Evolutionary conservation across 1,140 invertebrate genomes (phyloP).

Genomic region (Cydia splendana): DNA sequence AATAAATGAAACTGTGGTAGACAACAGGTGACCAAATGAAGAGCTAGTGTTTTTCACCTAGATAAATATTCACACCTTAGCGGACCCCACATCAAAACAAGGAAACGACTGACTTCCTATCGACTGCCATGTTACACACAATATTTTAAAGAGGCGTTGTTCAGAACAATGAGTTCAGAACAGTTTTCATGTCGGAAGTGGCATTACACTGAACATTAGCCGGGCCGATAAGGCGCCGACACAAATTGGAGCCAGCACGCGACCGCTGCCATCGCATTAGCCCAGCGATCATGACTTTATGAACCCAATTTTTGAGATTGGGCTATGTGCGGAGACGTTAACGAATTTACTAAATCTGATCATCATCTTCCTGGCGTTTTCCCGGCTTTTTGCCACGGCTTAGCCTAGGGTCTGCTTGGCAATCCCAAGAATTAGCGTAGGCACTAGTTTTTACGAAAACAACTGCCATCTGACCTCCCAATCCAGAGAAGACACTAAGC

Average conservation of each 20-base stretch:
- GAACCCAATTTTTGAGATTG: constrained; percentile 41
- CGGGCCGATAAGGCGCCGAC: constrained; percentile 65
- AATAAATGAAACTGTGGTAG: too few relatives aligned
- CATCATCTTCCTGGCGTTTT: neutral
- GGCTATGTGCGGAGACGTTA: neutral
- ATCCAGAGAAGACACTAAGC: too few relatives aligned
- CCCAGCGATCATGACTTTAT: constrained; percentile 46
- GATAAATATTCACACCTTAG: neutral
- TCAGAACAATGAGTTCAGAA: constrained; percentile 56
- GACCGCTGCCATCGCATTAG: constrained; percentile 46
- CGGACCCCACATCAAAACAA: constrained; percentile 37
- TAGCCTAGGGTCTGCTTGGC: too few relatives aligned
- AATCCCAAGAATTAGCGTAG: too few relatives aligned
- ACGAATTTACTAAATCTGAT: neutral
- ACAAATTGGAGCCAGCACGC: constrained; percentile 68
- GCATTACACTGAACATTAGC: constrained; percentile 74
- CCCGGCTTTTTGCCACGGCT: too few relatives aligned
- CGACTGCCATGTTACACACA: constrained; percentile 39
- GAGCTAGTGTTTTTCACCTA: neutral
- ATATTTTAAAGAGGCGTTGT: constrained; percentile 48
- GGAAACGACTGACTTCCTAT: constrained; percentile 44
- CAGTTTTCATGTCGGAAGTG: constrained; percentile 72
- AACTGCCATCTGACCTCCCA: too few relatives aligned
- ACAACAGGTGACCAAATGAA: too few relatives aligned
- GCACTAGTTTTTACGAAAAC: too few relatives aligned